Conservation (phyloP, 2,888 invertebrate species). For the Micropterix aruncella region DNA sequence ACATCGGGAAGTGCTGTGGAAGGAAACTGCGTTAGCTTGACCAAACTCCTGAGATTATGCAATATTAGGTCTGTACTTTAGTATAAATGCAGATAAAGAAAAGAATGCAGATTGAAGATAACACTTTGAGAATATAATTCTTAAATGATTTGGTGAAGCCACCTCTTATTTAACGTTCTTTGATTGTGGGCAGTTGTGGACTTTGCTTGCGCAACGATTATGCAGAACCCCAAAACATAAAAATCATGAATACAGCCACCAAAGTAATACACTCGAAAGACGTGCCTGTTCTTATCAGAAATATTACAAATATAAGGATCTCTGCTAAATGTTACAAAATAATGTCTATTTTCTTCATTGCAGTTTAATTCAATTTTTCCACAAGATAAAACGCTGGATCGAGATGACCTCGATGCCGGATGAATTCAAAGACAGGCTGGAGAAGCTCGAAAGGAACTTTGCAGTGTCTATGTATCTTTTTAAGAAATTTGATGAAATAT, state of each 20-base stretch:
- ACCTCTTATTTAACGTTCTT: too few species aligned
- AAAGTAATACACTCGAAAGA: too few species aligned
- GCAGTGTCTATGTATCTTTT: constrained; percentile 89
- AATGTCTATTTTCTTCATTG: constrained; percentile 16
- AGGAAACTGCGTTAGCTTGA: constrained; percentile 85
- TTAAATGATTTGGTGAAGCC: too few species aligned
- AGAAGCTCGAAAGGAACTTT: constrained; percentile 78
- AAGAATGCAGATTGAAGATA: neutral
- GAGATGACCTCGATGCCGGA: constrained; percentile 84
- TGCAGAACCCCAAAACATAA: too few species aligned
- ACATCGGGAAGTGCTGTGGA: constrained; percentile 55
- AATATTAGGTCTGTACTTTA: constrained; percentile 62
- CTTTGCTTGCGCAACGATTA: too few species aligned
- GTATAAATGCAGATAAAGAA: too few species aligned
- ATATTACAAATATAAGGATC: too few species aligned
- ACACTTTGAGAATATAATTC: too few species aligned
- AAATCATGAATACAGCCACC: too few species aligned
- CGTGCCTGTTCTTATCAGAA: too few species aligned
- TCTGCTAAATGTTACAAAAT: too few species aligned
- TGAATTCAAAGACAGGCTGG: constrained; percentile 71
- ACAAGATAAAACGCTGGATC: constrained; percentile 89
- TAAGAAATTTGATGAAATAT: constrained; percentile 82
- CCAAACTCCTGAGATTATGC: constrained; percentile 74
- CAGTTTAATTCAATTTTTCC: constrained; percentile 87
- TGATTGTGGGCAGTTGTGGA: too few species aligned